Evolutionary conservation across 2,888 invertebrate species (phyloP).

Genomic region (Pterobdella sp.): DNA sequence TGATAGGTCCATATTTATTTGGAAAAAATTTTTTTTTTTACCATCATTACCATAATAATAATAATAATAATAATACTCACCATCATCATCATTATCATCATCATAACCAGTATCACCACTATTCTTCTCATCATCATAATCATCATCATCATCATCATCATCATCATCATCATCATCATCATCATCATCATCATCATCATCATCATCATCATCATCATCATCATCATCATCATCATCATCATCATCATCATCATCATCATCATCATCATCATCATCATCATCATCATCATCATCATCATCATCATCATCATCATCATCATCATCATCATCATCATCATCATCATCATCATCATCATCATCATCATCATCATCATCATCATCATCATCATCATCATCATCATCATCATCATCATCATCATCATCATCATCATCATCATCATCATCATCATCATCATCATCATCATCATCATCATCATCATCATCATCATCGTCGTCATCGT

Average conservation of each 20-base stretch:
- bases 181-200: slow-evolving; percentile 23
- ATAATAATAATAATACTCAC: slow-evolving; percentile 13
- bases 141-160: slow-evolving; percentile 20
- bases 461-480: neutral
- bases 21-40: too few relatives aligned
- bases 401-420: slow-evolving; percentile 22
- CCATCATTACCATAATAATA: too few relatives aligned
- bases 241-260: slow-evolving; percentile 32
- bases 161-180: slow-evolving; percentile 15
- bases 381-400: slow-evolving; percentile 19
- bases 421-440: slow-evolving; percentile 22
- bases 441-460: slow-evolving; percentile 20
- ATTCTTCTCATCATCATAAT: too few relatives aligned
- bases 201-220: slow-evolving; percentile 9
- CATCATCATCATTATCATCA: too few relatives aligned
- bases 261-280: slow-evolving; percentile 27
- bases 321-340: slow-evolving; percentile 24
- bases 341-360: slow-evolving; percentile 28
- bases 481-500: slow-evolving; percentile 9
- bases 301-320: slow-evolving; percentile 10
- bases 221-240: slow-evolving; percentile 30
- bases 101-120: too few relatives aligned
- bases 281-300: slow-evolving; percentile 25
- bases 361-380: slow-evolving; percentile 29
- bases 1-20: too few relatives aligned